A percentile compares a stretch with the other conserved stretches of the same genome.
phyloP scores from a whole-genome alignment of 1,140 invertebrate species.

The Plectrocnemia conspersa region DNA sequence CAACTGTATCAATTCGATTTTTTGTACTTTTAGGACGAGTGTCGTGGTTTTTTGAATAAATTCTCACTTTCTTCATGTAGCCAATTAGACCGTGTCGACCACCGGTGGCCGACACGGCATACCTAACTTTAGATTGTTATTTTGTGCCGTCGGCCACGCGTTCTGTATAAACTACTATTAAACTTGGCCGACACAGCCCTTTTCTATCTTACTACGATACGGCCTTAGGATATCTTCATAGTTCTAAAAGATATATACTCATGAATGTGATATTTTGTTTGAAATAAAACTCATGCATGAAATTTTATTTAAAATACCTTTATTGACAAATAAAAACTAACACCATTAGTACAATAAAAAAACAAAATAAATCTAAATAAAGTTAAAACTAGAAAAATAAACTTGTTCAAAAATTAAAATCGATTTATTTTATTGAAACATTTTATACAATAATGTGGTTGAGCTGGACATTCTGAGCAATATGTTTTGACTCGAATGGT shows the following conservation, averaged over 20 bases:
- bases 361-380: slow-evolving; percentile 16
- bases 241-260: slow-evolving; percentile 1
- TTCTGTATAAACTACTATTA: too few species aligned
- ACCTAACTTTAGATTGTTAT: too few species aligned
- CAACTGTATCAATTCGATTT: too few species aligned
- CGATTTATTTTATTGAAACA: slow-evolving; percentile 15
- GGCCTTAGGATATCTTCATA: slow-evolving; percentile 10
- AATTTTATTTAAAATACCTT: slow-evolving; percentile 10
- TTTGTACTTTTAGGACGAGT: too few species aligned
- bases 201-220: slow-evolving; percentile 10
- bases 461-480: too few species aligned
- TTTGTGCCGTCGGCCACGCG: too few species aligned
- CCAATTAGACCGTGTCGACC: too few species aligned
- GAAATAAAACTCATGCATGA: slow-evolving; percentile 9
- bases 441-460: not conserved
- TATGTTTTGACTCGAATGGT: too few species aligned
- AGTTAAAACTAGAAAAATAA: slow-evolving; percentile 15
- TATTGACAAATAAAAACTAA: slow-evolving; percentile 7
- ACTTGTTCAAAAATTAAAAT: slow-evolving; percentile 15
- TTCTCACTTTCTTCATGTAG: too few species aligned
- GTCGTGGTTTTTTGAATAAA: too few species aligned
- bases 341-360: slow-evolving; percentile 5
- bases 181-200: slow-evolving; percentile 10
- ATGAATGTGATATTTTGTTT: too few species aligned
- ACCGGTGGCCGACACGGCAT: too few species aligned